Base-by-base conservation (phyloP, 2,888 invertebrate genomes). In the Synanthedon myopaeformis region DNA sequence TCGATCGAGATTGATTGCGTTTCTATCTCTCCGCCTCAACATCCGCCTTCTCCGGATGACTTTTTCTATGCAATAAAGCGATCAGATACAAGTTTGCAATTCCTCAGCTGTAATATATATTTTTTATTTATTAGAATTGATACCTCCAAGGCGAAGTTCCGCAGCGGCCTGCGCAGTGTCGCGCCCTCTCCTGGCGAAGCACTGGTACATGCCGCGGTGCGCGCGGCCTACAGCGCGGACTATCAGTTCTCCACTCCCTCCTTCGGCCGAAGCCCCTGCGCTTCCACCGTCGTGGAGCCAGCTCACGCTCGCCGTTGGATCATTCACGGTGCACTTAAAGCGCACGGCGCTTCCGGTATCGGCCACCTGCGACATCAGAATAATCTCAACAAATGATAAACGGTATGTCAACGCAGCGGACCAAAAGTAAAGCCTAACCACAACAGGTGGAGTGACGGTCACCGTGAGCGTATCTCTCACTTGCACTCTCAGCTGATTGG, bases 161-260 rank as follows among this genome's bases (percentile, higher is more conserved):
- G 93, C 92, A 66, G 92, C 90, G 51, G 92, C 93, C 72, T 94
- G 94, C 49, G 92, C 92, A 70, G 90, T 90, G 65, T 91, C 91
- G 55, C 89, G 81, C 58, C 91, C 92, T 63, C 91, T 91, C 62
- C 91, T 90, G 42, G 94, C 94, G 59, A 95, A 86, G 79, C 96
- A 96, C 82, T 96, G 96, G 87, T 96, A 96, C 87, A 95, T 92
- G 58, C 96, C 96, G 65, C 92, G 91, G 82, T 94, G 94, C 54
- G 91, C 90, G 59, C 94, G 90, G 52, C 92, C 89, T 42, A 94
- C 92, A 51, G 62, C 73, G 19, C 74, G 74, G 64, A 85, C 56
- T 58, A 59, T 56, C 28, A 83, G 74, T 17, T 59, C 64, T 53
- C 74, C 59, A 28, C 59, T 57, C 58, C 65, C 53, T 8, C 77